Base-by-base conservation (phyloP, 1,140 invertebrate genomes). In the Nephila pilipes region DNA sequence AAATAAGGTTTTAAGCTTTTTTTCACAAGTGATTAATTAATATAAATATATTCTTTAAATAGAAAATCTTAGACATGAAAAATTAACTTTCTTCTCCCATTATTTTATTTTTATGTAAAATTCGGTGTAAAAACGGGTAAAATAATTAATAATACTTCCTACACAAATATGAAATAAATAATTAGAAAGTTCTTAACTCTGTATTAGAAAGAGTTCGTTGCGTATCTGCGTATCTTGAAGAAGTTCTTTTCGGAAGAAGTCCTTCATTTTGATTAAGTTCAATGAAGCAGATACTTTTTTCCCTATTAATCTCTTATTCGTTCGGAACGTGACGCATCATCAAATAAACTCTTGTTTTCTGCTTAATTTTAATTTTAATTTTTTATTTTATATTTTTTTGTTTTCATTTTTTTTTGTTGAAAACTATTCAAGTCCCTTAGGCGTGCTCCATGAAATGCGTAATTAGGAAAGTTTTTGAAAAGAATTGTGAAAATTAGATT, bases 221-320 rank as follows among this genome's bases (percentile, higher is more conserved):
- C 63, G 25, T 25, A 25, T 14, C 12, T 65, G 2, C 63, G 25
- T 14, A 3, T 65, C 25, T 65, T 65, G n/a, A 65, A 65, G 25
- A 65, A 65, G 14, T 25, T 65, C 14, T 25, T n/a, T 14, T 65
- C 63, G 25, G 14, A n/a, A 25, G 25, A 65, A 65, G n/a, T 65
- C 25, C 25, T 65, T 65, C 25, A 65, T 65, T 65, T 29, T 65
- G 63, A 65, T 65, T 65, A 65, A 65, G 63, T 65, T 65, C 22
- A 65, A 65, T 65, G 63, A 65, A n/a, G 63, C 63, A n/a, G 22
- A 65, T 65, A 65, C 63, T n/a, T 65, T 65, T 65, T 65, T 65
- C 25, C 14, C 63, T 29, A 14, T 65, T 12, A 65, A 65, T 29
- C 46, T 65, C 63, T 65, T 65, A 25, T 25, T 65, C 63, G 63